Evolutionary conservation across 2,888 invertebrate species (phyloP).

Genomic region (Blomia tropicalis): DNA sequence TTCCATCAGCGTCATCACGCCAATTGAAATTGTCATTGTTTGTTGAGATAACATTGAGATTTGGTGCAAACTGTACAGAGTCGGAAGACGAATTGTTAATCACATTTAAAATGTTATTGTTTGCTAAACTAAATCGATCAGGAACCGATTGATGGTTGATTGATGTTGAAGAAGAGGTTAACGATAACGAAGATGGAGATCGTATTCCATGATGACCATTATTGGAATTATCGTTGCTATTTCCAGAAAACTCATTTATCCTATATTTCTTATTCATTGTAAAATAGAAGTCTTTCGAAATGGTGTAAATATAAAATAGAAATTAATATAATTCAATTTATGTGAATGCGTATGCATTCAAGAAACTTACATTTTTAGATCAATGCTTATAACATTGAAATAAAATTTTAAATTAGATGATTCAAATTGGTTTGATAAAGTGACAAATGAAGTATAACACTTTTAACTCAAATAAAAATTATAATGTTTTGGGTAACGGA

Average conservation of each 20-base stretch:
- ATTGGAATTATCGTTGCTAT: not conserved
- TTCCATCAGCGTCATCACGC: slow-evolving; percentile 25
- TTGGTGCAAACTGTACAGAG: not conserved
- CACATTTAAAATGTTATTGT: not conserved
- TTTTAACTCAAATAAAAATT: no score
- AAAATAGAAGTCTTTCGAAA: not conserved
- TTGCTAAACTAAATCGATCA: not conserved
- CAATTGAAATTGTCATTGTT: slow-evolving; percentile 7
- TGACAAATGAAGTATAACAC: no score
- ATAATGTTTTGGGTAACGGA: no score
- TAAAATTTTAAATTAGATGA: no score
- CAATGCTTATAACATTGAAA: no score
- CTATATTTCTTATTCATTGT: slow-evolving; percentile 3
- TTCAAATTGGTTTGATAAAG: no score
- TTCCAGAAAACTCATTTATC: not conserved
- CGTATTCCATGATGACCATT: slow-evolving; percentile 1
- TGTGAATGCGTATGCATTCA: no score
- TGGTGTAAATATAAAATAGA: no score
- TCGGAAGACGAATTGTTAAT: not conserved
- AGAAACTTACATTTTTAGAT: no score
- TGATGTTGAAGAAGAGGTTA: slow-evolving; percentile 1
- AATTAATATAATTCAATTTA: no score
- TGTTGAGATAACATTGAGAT: not conserved
- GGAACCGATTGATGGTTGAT: not conserved
- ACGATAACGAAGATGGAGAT: not conserved